Evolutionary conservation across 2,797 vertebrate genomes (phyloP), one percentile per base, ranked within the genome.

Genomic region (Oreochromis grahami): DNA sequence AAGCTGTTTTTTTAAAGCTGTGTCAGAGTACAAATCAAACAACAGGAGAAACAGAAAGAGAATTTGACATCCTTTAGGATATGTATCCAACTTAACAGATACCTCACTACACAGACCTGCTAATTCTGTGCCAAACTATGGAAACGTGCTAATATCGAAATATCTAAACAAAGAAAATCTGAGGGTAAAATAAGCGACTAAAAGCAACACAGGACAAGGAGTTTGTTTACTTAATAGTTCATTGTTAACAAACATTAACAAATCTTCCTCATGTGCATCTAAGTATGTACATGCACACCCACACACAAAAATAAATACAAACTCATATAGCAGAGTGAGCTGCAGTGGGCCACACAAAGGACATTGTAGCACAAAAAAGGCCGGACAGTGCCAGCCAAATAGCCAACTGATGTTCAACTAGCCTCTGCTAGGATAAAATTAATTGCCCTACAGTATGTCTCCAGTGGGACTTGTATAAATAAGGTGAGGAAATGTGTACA

Each of bases 251-350:
- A 91, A 87, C 86, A 78, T 72, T 32, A 89, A 91, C 85, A 89
- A 90, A 90, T 85, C 56, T n/a, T 56, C 13, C 50, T 21, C 56
- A 34, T 65, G 78, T 6, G 81, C 80, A 87, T 81, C 81, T 58
- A 74, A 26, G 29, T 60, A 63, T 26, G 32, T n/a, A 29, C 70
- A 63, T 8, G 12, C 76, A 82, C 76, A 81, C n/a, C 3, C 53
- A 32, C 65, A 63, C 84, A 63, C 77, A 81, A 29, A 82, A 48
- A 88, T 63, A 38, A 50, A 85, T 81, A 74, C 84, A 82, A 60
- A 72, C 56, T 78, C 45, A 68, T 84, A 77, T 90, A 92, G 91
- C 86, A 88, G 84, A 84, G 86, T 84, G 83, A 92, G 80, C 87
- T 90, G 92, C 91, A 84, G 74, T 55, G 29, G 84, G 88, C 86